Percentiles rank a stretch among this genome's conserved stretches.
Conservation (phyloP, 2,888 invertebrate genomes). For the Scelioninae gen. 2 region DNA sequence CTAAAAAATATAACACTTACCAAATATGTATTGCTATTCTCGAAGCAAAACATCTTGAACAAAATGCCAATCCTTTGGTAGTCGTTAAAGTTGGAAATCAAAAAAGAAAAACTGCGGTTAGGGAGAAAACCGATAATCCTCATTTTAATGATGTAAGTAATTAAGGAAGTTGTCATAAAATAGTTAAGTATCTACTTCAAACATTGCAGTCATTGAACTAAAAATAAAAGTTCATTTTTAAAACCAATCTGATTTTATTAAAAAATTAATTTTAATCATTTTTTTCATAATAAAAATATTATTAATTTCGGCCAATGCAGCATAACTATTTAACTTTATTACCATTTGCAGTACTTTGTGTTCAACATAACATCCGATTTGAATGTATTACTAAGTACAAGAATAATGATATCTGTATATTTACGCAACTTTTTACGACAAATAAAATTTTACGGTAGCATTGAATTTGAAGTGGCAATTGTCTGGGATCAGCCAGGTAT, state of each 20-base stretch:
- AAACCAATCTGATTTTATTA: too few relatives aligned
- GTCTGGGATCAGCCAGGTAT: slow-evolving; percentile 84
- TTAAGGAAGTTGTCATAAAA: slow-evolving; percentile 18
- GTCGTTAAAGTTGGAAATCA: slow-evolving; percentile 80
- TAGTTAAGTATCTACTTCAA: too few relatives aligned
- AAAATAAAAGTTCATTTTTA: too few relatives aligned
- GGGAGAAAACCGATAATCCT: slow-evolving; percentile 79
- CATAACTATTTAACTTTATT: too few relatives aligned
- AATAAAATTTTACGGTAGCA: slow-evolving; percentile 77
- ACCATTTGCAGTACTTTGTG: slow-evolving; percentile 79
- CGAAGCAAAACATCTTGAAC: slow-evolving; percentile 80
- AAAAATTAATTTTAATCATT: too few relatives aligned
- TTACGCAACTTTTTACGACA: slow-evolving; percentile 66
- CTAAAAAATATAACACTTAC: slow-evolving; percentile 69
- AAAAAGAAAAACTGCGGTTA: slow-evolving; percentile 78
- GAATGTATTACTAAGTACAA: slow-evolving; percentile 78
- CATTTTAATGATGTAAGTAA: slow-evolving; percentile 81
- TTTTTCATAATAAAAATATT: too few relatives aligned
- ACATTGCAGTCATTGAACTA: too few relatives aligned
- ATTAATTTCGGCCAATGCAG: too few relatives aligned
- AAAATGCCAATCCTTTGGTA: slow-evolving; percentile 79
- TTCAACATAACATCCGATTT: slow-evolving; percentile 80
- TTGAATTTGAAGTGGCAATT: slow-evolving; percentile 81
- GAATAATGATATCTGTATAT: slow-evolving; percentile 79
- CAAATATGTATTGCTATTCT: slow-evolving; percentile 81